These are phyloP conservation scores for Halocynthia roretzi DNA, from an alignment of 23 tunicate genomes.

Conservation along the genomic window DNA sequence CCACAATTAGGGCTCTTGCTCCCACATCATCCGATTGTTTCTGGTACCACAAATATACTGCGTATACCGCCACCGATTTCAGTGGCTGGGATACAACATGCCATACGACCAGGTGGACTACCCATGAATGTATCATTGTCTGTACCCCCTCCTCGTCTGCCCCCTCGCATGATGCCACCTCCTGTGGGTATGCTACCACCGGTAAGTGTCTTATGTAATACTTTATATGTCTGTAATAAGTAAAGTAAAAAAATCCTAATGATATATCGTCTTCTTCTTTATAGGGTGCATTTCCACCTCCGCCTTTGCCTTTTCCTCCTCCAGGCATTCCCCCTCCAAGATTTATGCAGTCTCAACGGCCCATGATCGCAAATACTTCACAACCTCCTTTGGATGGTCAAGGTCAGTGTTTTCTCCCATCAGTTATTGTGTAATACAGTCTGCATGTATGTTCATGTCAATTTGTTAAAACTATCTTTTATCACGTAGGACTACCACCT, in stretches of 20 bases:
- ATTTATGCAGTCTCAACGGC: not conserved
- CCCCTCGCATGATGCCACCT: slow-evolving; percentile 29
- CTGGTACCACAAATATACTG: not conserved
- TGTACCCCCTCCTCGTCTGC: slow-evolving; percentile 23
- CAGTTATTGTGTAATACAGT: not conserved
- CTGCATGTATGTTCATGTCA: not conserved
- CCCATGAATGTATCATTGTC: slow-evolving; percentile 25
- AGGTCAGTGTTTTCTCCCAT: not conserved
- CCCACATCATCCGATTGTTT: not conserved
- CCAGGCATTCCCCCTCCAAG: slow-evolving; percentile 23
- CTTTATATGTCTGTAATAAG: not conserved
- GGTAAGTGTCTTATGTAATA: slow-evolving; percentile 1
- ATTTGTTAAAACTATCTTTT: slow-evolving; percentile 2
- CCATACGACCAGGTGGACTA: slow-evolving; percentile 15
- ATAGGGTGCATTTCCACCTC: slow-evolving; percentile 5
- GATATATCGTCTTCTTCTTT: not conserved
- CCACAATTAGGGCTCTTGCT: too few species aligned
- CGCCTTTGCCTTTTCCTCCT: slow-evolving; percentile 33
- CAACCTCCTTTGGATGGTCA: slow-evolving; percentile 1
- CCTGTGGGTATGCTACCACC: slow-evolving; percentile 18
- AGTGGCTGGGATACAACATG: not conserved
- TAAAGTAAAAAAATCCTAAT: not conserved
- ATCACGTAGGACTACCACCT: slow-evolving; percentile 23
- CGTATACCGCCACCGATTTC: not conserved
- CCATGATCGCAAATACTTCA: not conserved